Evolutionary conservation across 2,888 invertebrate species (phyloP), one percentile per base, ranked within the genome.

Genomic region (Corbicula japonica): DNA sequence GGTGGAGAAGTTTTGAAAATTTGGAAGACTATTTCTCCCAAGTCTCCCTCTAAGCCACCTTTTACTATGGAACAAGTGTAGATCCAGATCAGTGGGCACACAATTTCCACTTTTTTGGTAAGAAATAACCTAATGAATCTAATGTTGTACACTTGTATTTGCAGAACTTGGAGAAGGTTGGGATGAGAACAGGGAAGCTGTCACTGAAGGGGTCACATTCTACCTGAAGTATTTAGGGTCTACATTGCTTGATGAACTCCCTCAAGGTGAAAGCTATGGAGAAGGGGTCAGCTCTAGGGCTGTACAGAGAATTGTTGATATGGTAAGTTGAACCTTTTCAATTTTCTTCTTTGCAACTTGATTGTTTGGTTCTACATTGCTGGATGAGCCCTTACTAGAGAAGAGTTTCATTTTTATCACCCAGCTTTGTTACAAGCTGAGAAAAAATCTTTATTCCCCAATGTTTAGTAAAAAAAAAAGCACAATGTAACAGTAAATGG

Each of bases 241-340:
- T 76, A 96, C 96, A 26, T 95, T 96, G 4, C 96, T 97, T 10
- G 97, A 97, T 91, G 95, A 96, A 62, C 85, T 92, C 30, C 95
- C 96, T 8, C 96, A 96, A 76, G 96, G 96, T 32, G 95, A 96
- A 86, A 96, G 96, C 34, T 97, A 97, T 70, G 96, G 97, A 2
- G 90, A 92, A 78, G 91, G 89, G 2, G 89, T 90, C 73, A 92
- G 92, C 75, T 76, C 92, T 5, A 96, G 96, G 72, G 97, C 97
- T 41, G 96, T 97, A 61, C 96, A 97, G 92, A 96, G 96, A 46
- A 96, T 97, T 84, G 95, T 97, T 80, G 95, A 96, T 87, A 95
- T 88, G 95, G 95, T 93, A 94, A 95, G 91, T 58, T 18, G 56
- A 34, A n/a, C n/a, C n/a, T n/a, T n/a, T n/a, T n/a, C n/a, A n/a